Percentiles rank a stretch among this genome's conserved stretches.
Evolutionary conservation across 2,888 invertebrate genomes (phyloP).

Genomic region (Pandemis cinnamomeana): DNA sequence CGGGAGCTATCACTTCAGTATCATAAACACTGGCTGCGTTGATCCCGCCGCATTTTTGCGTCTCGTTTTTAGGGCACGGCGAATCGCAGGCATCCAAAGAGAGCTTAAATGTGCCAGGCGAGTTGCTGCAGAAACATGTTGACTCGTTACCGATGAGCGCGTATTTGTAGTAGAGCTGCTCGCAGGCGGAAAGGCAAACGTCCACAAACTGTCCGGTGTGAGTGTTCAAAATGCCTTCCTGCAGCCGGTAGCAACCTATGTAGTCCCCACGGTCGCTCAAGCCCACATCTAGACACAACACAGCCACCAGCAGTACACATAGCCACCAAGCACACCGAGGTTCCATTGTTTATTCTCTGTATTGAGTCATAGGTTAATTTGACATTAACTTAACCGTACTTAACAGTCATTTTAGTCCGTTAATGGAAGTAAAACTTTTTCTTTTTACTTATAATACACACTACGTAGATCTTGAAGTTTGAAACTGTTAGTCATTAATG

Average conservation of each 20-base stretch:
- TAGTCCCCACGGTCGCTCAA: slow-evolving; percentile 73
- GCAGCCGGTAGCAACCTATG: slow-evolving; percentile 72
- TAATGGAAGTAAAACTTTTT: neutral
- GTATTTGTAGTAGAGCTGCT: slow-evolving; percentile 77
- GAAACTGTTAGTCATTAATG: neutral
- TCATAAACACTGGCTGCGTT: slow-evolving; percentile 88
- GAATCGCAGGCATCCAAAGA: slow-evolving; percentile 79
- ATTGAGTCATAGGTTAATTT: slow-evolving; percentile 42
- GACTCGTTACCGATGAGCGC: slow-evolving; percentile 76
- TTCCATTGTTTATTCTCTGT: slow-evolving; percentile 43
- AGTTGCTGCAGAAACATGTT: slow-evolving; percentile 77
- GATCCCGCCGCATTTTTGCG: slow-evolving; percentile 87
- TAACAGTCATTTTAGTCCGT: slow-evolving; percentile 28
- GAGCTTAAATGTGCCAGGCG: slow-evolving; percentile 72
- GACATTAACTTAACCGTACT: slow-evolving; percentile 31
- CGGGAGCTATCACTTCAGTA: slow-evolving; percentile 86
- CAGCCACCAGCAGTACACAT: slow-evolving; percentile 43
- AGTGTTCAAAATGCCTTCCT: slow-evolving; percentile 70
- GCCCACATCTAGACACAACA: slow-evolving; percentile 50
- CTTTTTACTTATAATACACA: neutral
- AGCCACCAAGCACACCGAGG: slow-evolving; percentile 21
- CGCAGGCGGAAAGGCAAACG: slow-evolving; percentile 76
- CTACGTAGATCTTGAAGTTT: neutral
- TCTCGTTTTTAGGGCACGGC: slow-evolving; percentile 85
- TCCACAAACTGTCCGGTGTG: slow-evolving; percentile 80